Evolutionary conservation across 37 sponge, comb jelly and placozoan species (phyloP).

Genomic region (Geodia barretti): DNA sequence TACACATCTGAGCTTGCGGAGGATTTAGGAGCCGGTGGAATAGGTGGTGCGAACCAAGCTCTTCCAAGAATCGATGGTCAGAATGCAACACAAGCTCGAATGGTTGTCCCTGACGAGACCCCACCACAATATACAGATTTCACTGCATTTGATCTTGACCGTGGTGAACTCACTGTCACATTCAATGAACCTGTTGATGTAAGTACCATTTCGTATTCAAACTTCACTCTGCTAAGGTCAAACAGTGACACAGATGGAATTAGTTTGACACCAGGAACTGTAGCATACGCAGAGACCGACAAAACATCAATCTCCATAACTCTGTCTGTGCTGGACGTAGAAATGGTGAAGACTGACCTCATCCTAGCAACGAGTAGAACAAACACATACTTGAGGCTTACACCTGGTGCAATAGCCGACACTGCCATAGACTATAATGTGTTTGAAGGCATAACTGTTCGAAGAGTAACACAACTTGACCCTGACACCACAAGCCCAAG

Average conservation of each 20-base stretch:
- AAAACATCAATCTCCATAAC: conserved; percentile 32
- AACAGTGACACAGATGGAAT: conserved; percentile 26
- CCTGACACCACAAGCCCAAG: conserved; percentile 75
- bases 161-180: conserved; percentile 59
- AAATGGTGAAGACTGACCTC: conserved; percentile 51
- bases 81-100: conserved; percentile 37
- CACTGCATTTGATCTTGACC: conserved; percentile 70
- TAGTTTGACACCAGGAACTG: conserved; percentile 31
- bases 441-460: conserved; percentile 10
- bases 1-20: conserved; percentile 52
- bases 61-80: conserved; percentile 17
- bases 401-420: conserved; percentile 60
- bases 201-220: conserved; percentile 44
- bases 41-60: conserved; percentile 15
- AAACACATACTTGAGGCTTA: conserved; percentile 51
- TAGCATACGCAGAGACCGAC: conserved; percentile 17
- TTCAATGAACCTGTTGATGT: conserved; percentile 79
- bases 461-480: conserved; percentile 7
- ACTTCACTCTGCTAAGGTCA: conserved; percentile 59
- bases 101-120: conserved; percentile 53
- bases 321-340: conserved; percentile 63
- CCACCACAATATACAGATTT: conserved; percentile 61
- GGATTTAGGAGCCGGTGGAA: conserved; percentile 53
- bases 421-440: conserved; percentile 37
- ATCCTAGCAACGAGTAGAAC: conserved; percentile 23